Conservation (phyloP, 2,797 vertebrate genomes). For the Micrastur ruficollis region DNA sequence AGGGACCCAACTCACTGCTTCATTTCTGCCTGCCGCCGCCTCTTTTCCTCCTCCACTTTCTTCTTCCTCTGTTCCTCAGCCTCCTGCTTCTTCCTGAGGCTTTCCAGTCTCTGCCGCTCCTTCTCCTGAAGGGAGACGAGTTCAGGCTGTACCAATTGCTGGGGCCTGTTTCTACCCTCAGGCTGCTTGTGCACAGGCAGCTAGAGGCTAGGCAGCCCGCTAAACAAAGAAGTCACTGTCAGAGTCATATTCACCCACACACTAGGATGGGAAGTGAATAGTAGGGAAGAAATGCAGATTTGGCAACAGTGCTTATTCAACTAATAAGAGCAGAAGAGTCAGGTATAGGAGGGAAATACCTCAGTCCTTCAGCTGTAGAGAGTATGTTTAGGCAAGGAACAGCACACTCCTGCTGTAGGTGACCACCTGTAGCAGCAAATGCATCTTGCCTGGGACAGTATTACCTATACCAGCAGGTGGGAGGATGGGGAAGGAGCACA, state of each 20-base stretch:
- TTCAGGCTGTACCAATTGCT: neutral
- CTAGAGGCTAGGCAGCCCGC: neutral
- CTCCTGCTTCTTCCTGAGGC: conserved; percentile 89
- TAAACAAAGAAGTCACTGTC: neutral
- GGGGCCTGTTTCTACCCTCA: neutral
- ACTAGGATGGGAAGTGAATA: neutral
- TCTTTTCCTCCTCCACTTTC: conserved; percentile 93
- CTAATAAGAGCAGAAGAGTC: neutral
- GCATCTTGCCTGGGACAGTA: neutral
- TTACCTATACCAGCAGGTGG: neutral
- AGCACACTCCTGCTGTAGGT: neutral
- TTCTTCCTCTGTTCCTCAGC: conserved; percentile 88
- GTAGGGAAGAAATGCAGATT: neutral
- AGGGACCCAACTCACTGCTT: conserved; percentile 79
- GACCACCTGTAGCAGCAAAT: neutral
- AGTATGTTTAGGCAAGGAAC: rapidly evolving
- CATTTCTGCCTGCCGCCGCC: conserved; percentile 85
- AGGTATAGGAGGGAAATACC: neutral
- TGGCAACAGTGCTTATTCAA: neutral
- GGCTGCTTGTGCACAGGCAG: neutral
- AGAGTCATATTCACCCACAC: neutral
- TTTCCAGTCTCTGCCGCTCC: conserved; percentile 87
- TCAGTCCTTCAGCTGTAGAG: neutral
- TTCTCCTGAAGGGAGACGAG: conserved; percentile 74
- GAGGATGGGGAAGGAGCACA: neutral